Base-by-base conservation (phyloP, 2,113 vertebrate genomes). In the Onychostoma macrolepis region DNA sequence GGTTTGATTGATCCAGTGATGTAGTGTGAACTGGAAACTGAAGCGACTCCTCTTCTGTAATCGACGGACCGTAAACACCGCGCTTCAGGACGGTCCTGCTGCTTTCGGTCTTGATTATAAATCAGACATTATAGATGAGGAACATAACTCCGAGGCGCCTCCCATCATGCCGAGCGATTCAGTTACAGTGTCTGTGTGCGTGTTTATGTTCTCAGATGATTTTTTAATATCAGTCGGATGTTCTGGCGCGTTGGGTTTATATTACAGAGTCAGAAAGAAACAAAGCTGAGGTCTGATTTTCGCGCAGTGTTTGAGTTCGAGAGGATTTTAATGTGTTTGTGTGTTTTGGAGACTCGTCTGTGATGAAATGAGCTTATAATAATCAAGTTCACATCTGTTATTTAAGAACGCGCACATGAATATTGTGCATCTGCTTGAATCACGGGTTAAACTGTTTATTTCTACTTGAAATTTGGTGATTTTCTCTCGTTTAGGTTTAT, bases 131-230 rank as follows among this genome's bases (percentile, higher is more conserved):
- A n/a, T n/a, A 19, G 7, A 36, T 19, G 33, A 24, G 33, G 69
- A 38, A 38, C 4, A 71, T 38, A 21, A 56, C 15, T 19, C 1
- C 1, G 1, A 13, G 45, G 12, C 45, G 4, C 53, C 56, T 72
- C 69, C 69, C 69, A 72, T 72, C 33, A 12, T 41, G 33, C 36
- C 24, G 36, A 5, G 36, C 1, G 69, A 38, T 21, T 2, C 19
- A 0, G 33, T 72, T 72, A 38, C 33, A 72, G 30, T 61, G 53
- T 17, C n/a, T 56, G 65, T 17, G 41, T 86, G 65, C 8, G 53
- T 63, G 48, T 41, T 53, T 76, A 58, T 78, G 84, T 65, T 75
- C 41, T 76, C 72, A 4, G n/a, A 76, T 76, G n/a, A 45, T 45
- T 28, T 26, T 28, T 76, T 76, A 45, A 45, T 75, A 75, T 75